Conservation (phyloP, 2,888 invertebrate genomes). For the Drosophila formosana region DNA sequence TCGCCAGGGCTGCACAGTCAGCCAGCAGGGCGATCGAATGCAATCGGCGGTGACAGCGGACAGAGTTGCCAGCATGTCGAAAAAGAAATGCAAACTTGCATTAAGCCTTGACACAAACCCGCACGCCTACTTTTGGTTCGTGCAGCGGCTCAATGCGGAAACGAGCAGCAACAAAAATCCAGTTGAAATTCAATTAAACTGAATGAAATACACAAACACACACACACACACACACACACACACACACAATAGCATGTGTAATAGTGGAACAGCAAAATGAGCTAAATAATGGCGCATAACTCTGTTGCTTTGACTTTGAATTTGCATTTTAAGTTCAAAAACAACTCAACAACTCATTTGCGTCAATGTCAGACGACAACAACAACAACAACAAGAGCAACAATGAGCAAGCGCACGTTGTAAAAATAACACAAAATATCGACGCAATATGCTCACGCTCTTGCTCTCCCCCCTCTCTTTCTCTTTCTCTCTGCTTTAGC, state of each 20-base stretch:
- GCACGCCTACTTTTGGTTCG: conserved; percentile 27
- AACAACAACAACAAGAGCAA: conserved; percentile 36
- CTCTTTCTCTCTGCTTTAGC: conserved; percentile 2
- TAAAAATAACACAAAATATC: conserved; percentile 73
- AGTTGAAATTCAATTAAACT: conserved; percentile 33
- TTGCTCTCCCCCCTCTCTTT: conserved; percentile 12
- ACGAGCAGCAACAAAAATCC: conserved; percentile 1
- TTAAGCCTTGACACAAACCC: conserved; percentile 43
- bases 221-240: neutral
- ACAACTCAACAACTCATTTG: conserved; percentile 51
- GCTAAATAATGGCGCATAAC: conserved; percentile 36
- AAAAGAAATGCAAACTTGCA: conserved; percentile 3
- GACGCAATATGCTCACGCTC: conserved; percentile 51
- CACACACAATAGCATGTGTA: neutral
- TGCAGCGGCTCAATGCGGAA: conserved; percentile 44
- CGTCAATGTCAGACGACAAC: conserved; percentile 69
- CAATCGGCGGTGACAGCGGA: neutral
- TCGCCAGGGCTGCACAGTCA: conserved; percentile 39
- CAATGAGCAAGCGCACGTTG: conserved; percentile 62
- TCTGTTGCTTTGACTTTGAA: conserved; percentile 57
- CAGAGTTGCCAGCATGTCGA: conserved; percentile 18
- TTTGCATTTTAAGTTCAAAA: conserved; percentile 64
- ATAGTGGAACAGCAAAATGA: conserved; percentile 28
- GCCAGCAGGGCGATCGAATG: conserved; percentile 1
- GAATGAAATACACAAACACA: conserved; percentile 17